Base-by-base conservation (phyloP, 2,113 vertebrate genomes). In the Anhinga rufa region DNA sequence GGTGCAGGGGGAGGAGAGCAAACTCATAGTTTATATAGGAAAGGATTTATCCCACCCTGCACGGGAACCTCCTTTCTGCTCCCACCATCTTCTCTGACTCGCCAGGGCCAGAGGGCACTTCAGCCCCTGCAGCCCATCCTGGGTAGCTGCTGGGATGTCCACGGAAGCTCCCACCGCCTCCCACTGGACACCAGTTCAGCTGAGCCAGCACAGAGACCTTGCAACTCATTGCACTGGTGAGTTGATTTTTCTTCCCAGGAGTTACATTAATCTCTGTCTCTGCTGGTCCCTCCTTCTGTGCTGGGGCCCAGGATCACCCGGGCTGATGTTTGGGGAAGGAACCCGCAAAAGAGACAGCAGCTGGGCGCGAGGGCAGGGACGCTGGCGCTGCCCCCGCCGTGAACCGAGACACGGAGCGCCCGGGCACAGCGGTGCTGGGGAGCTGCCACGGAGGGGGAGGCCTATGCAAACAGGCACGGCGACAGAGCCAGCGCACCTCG, bases 71-170 rank as follows among this genome's bases (percentile, higher is more conserved):
- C 51, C 34, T 25, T 24, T 31, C 36, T 25, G 36, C 57, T 68
- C 12, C 52, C 72, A 7, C 13, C 31, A 6, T 6, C 65, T 40
- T 74, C 49, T 24, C 26, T 28, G 31, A 17, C 58, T 66, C 10
- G 2, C 31, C 34, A 4, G 52, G 40, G 28, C 52, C 14, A 2
- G 1, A 1, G 21, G 48, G 8, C 20, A 4, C 49, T 16, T 21
- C 76, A 51, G 26, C 12, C 48, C 57, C 60, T 7, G 9, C 44
- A 65, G 48, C 62, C 80, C 66, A 10, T 3, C 76, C 40, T 9
- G 44, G 55, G 21, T 15, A 20, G 6, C 36, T 5, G 0, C 21
- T 1, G 85, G 34, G 26, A 2, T 13, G 25, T 1, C 49, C 17
- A 0, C 4, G 9, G 18, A 5, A 20, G 52, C 12, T 69, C 48